Percentiles rank a stretch among this genome's conserved stretches.
phyloP scores from a whole-genome alignment of 64 coral and sea anemone species.

The Actinia tenebrosa region DNA sequence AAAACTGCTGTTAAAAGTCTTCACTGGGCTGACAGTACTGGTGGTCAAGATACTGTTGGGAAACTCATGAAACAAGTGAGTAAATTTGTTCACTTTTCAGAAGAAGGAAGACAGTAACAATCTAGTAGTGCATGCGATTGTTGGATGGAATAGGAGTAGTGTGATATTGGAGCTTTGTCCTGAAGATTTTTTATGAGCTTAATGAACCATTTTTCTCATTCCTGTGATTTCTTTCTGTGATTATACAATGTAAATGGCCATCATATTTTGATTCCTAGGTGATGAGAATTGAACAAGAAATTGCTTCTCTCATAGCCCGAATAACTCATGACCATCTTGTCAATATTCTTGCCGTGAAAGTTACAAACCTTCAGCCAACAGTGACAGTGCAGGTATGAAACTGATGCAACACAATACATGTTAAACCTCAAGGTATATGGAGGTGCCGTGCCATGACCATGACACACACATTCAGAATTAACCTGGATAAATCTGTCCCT shows the following conservation, averaged over 20 bases:
- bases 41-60: constrained; percentile 28
- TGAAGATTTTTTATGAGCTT: neutral
- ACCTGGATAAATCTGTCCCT: too few relatives aligned
- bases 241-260: neutral
- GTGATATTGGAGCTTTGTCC: neutral
- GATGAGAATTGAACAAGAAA: constrained; percentile 87
- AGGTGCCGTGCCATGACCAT: too few relatives aligned
- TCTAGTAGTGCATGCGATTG: neutral
- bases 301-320: constrained; percentile 48
- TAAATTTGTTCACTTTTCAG: neutral
- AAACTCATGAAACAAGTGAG: constrained; percentile 88
- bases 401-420: neutral
- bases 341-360: constrained; percentile 76
- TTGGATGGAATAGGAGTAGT: too few relatives aligned
- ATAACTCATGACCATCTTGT: constrained; percentile 80
- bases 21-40: constrained; percentile 18
- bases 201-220: too few relatives aligned
- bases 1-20: constrained; percentile 17
- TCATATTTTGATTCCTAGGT: constrained; percentile 37
- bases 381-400: constrained; percentile 52
- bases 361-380: constrained; percentile 23
- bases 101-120: too few relatives aligned
- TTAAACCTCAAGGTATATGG: too few relatives aligned
- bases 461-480: too few relatives aligned
- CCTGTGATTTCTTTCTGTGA: too few relatives aligned